Evolutionary conservation across 2,888 invertebrate genomes (phyloP), one percentile per base, ranked within the genome.

Genomic region (Euphydryas editha): DNA sequence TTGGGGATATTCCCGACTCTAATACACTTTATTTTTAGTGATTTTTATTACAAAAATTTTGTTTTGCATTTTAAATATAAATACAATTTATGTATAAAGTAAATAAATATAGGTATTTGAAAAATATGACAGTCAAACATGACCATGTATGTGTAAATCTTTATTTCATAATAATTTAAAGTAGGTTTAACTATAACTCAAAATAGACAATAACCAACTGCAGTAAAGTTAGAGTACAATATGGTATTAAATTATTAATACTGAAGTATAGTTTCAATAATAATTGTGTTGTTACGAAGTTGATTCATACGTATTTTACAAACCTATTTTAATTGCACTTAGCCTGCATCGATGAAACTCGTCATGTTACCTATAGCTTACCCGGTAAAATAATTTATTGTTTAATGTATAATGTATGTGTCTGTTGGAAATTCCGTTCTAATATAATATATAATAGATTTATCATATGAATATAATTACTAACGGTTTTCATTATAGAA

Each of bases 251-350:
- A n/a, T n/a, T n/a, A n/a, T 11, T 39, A 39, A 39, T 39, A 39
- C 11, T 10, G 39, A 39, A 39, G 21, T 60, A 30, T 51, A 24
- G 30, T 15, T n/a, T n/a, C n/a, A n/a, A 11, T 51, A 15, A 6
- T 7, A 37, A 18, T 36, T 59, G 59, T 49, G 15, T 47, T 37
- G 10, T 47, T 46, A 36, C 18, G 44, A 57, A 44, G 24, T 30
- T 17, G 15, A 30, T 59, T 59, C 18, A 59, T 30, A 46, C 13
- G 18, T 49, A 47, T 17, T 5, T 15, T 47, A 46, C 13, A 47
- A 21, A 30, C 15, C 51, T 30, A 30, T 30, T 54, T 30, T 36
- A 36, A 17, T 54, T 54, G 54, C 54, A 54, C 11, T n/a, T 10
- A 36, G 8, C 6, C 30, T 54, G 17, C 17, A 21, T 17, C 15